Evolutionary conservation across 2,797 vertebrate genomes (phyloP), one percentile per base, ranked within the genome.

Genomic region (Malurus leucopterus): DNA sequence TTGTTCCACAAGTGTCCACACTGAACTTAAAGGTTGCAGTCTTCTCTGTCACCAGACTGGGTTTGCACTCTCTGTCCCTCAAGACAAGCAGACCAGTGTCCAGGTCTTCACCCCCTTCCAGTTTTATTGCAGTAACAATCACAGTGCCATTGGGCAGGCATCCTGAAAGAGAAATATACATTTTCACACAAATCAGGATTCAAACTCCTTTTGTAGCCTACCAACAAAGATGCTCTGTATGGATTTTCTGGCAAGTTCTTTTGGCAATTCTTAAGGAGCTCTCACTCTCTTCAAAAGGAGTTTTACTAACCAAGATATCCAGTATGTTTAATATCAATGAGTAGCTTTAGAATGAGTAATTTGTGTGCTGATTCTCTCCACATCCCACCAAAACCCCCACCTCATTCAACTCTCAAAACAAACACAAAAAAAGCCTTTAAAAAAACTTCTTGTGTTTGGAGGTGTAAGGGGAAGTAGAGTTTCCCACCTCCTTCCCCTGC

Each of bases 131-230:
- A 26, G 97, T 78, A 19, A 98, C 93, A 4, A 95, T 93, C 57
- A 98, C 96, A 3, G 97, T 98, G 19, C 98, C 98, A 79, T 98
- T 98, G 22, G 98, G 67, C 38, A 96, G 93, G 82, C 98, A 99
- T 13, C 84, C 98, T 99, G 89, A 76, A 91, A 81, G 24, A 50
- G 9, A 75, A 72, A 51, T 19, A 21, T 1, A n/a, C 1, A 6
- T 68, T 71, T 77, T 50, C 22, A 30, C 12, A 46, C 2, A 63
- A 75, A 59, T 67, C 19, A 20, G 19, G 11, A 77, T 24, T 55
- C 49, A 26, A 24, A 11, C 5, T 38, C 18, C 12, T 78, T 51
- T 27, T 59, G 23, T 44, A 53, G 34, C 29, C 41, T 43, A 84
- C 57, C 5, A 72, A 38, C 22, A 34, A 75, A 76, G 9, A 15